These are phyloP conservation scores for Margaritifera margaritifera DNA, from an alignment of 2,888 invertebrate species.

Conservation along the genomic window DNA sequence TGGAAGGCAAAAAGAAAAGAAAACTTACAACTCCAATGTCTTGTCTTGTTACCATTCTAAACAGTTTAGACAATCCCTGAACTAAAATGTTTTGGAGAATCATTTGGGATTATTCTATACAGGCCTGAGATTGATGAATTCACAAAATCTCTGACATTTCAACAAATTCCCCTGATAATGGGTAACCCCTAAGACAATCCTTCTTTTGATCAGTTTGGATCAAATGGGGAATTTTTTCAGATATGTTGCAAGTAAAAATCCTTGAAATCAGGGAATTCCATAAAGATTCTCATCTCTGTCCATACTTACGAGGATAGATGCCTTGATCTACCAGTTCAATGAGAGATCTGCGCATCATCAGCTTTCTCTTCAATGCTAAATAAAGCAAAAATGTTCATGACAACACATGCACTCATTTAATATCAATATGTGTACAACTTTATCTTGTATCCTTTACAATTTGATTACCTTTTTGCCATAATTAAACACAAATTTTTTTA, in stretches of 20 bases:
- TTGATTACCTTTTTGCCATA: neutral
- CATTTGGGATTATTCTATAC: no score
- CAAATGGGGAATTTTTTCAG: neutral
- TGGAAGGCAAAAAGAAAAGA: no score
- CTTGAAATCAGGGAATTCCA: neutral
- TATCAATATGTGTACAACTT: neutral
- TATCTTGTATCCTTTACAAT: neutral
- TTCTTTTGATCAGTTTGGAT: neutral
- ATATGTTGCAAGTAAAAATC: no score
- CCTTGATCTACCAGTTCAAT: slow-evolving; percentile 97
- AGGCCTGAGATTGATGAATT: no score
- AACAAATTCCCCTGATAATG: no score
- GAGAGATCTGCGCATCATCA: slow-evolving; percentile 94
- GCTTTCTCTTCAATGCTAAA: slow-evolving; percentile 95
- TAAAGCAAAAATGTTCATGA: slow-evolving; percentile 73
- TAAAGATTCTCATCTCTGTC: neutral
- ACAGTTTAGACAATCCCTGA: no score
- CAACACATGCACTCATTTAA: slow-evolving; percentile 1
- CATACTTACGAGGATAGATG: slow-evolving; percentile 97
- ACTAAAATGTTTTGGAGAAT: no score
- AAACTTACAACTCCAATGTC: no score
- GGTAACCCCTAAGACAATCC: no score
- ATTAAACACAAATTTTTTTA: no score
- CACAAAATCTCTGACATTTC: no score
- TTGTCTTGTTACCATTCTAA: no score